Conservation (phyloP, 1,140 invertebrate genomes). For the Asobara japonica region DNA sequence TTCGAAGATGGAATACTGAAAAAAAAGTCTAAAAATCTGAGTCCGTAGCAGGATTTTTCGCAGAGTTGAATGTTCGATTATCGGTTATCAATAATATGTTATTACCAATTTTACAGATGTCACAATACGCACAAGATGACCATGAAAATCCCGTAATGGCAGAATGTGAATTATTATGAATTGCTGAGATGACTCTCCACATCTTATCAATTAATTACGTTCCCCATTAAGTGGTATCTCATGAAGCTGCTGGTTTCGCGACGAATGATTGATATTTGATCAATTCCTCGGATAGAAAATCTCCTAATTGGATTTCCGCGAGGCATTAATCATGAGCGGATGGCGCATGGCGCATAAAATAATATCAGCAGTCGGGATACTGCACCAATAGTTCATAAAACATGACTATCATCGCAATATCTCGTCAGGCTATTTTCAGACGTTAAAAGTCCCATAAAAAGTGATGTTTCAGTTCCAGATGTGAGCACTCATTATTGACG, state of each 20-base stretch:
- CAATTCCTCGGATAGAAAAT: not conserved
- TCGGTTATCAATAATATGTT: not conserved
- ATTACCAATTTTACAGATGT: slow-evolving; percentile 4
- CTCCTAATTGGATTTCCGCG: too few species aligned
- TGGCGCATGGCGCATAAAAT: too few species aligned
- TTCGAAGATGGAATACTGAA: too few species aligned
- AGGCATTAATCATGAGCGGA: too few species aligned
- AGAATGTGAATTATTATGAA: not conserved
- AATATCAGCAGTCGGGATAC: not conserved
- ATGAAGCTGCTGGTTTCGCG: not conserved
- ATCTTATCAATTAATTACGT: not conserved
- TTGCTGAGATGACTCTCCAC: not conserved
- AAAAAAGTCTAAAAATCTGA: too few species aligned
- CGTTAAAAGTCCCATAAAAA: not conserved
- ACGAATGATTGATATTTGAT: not conserved
- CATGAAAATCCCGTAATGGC: not conserved
- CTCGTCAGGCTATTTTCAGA: not conserved
- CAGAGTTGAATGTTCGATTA: too few species aligned
- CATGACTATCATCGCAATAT: not conserved
- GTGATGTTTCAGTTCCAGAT: too few species aligned
- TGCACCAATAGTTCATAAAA: not conserved
- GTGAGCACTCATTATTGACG: not conserved
- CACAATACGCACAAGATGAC: not conserved
- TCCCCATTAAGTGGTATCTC: not conserved
- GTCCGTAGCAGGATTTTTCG: too few species aligned